These are phyloP conservation scores for Corythaeola cristata DNA, from an alignment of 2,113 vertebrate species.

Conservation along the genomic window DNA sequence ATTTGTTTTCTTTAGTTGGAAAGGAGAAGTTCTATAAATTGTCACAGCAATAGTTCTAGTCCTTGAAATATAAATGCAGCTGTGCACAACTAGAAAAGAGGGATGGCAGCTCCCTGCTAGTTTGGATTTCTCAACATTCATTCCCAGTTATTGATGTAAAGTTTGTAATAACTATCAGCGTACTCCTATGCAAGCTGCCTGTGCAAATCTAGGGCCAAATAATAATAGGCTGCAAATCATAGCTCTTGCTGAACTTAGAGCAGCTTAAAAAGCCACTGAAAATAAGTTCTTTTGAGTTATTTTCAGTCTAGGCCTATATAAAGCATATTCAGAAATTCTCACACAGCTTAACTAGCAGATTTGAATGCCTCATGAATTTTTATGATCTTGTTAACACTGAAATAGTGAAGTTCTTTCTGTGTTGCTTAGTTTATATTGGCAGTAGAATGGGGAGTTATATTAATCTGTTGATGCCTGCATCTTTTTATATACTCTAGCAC, in stretches of 20 bases:
- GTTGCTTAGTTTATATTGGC: background rate
- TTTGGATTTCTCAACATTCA: background rate
- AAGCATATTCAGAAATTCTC: constrained; percentile 26
- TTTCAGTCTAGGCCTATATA: constrained; percentile 22
- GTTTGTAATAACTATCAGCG: background rate
- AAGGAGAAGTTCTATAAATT: background rate
- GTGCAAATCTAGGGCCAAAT: background rate
- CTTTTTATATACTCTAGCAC: background rate
- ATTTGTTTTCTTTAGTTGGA: background rate
- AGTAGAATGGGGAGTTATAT: background rate
- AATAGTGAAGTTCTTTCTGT: background rate
- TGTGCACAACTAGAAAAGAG: background rate
- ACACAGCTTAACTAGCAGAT: background rate
- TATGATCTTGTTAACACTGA: constrained; percentile 48
- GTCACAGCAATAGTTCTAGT: background rate
- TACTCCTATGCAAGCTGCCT: background rate
- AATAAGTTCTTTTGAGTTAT: constrained; percentile 2
- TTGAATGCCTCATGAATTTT: constrained; percentile 48
- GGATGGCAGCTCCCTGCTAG: background rate
- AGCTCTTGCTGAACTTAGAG: background rate
- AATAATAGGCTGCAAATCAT: background rate
- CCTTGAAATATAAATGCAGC: background rate
- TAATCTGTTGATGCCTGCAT: background rate
- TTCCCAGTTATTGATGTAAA: background rate
- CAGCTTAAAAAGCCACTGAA: background rate